Conservation (phyloP, 2,113 vertebrate genomes). For the Chrysochloris asiatica region DNA sequence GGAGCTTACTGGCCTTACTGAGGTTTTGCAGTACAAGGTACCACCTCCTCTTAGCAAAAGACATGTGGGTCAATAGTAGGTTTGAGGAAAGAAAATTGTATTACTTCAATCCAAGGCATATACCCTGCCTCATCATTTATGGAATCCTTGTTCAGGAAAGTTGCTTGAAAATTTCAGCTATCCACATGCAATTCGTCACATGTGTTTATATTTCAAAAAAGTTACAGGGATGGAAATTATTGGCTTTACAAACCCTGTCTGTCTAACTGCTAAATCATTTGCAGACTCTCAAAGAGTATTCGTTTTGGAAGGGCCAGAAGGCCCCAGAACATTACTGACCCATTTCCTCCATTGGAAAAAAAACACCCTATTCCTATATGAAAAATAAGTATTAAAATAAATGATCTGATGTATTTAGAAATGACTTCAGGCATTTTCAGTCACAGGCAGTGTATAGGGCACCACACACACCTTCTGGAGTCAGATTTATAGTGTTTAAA, state of each 20-base stretch:
- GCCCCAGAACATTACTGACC: conserved; percentile 23
- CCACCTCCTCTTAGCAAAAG: not conserved
- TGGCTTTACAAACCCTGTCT: conserved; percentile 54
- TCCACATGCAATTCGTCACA: conserved; percentile 52
- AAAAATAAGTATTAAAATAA: conserved; percentile 62
- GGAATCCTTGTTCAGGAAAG: conserved; percentile 29
- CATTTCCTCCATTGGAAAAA: conserved; percentile 60
- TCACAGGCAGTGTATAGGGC: not conserved
- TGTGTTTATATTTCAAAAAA: conserved; percentile 66
- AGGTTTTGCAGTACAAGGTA: not conserved
- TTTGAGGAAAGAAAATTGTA: not conserved
- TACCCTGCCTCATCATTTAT: conserved; percentile 47
- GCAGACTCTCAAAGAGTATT: conserved; percentile 56
- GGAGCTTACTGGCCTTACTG: not conserved
- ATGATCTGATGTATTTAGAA: conserved; percentile 9
- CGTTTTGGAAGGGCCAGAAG: conserved; percentile 42
- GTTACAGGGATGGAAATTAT: conserved; percentile 46
- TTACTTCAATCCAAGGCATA: conserved; percentile 20
- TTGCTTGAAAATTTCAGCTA: conserved; percentile 51
- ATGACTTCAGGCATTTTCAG: conserved; percentile 52
- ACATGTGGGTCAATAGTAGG: not conserved
- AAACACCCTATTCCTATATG: not conserved
- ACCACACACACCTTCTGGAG: not conserved
- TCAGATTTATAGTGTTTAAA: conserved; percentile 9
- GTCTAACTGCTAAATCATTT: conserved; percentile 69